Evolutionary conservation across 2,113 vertebrate genomes (phyloP).

Genomic region (Sinocyclocheilus grahami): DNA sequence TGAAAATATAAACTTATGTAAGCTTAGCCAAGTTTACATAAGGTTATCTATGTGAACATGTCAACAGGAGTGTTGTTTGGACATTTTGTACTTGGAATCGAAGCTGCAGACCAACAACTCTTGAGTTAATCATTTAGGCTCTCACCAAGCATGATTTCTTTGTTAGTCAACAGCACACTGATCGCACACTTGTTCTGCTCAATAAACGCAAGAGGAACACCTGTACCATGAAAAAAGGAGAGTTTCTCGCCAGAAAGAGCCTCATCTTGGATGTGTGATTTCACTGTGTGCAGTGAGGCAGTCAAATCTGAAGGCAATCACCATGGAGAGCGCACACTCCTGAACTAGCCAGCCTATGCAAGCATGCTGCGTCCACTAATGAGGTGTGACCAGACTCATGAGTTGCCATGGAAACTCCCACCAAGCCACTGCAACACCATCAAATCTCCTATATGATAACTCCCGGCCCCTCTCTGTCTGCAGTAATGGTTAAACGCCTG

Average conservation of each 20-base stretch:
- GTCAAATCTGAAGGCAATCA: slow-evolving; percentile 77
- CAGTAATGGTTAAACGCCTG: slow-evolving; percentile 28
- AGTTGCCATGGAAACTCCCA: slow-evolving; percentile 72
- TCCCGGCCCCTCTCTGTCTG: background rate
- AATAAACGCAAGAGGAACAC: slow-evolving; percentile 20
- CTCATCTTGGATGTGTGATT: slow-evolving; percentile 63
- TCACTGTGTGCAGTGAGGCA: slow-evolving; percentile 72
- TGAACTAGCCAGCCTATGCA: slow-evolving; percentile 73
- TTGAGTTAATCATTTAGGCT: slow-evolving; percentile 5
- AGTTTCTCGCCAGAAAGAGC: slow-evolving; percentile 19
- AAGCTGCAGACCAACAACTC: background rate
- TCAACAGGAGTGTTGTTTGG: background rate
- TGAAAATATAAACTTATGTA: background rate
- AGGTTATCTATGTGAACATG: background rate
- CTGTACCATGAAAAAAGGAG: slow-evolving; percentile 34
- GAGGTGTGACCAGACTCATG: slow-evolving; percentile 74
- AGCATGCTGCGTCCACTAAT: slow-evolving; percentile 72
- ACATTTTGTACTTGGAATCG: background rate
- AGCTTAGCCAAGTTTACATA: background rate
- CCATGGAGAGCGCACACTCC: slow-evolving; percentile 75
- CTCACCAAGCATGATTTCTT: slow-evolving; percentile 22
- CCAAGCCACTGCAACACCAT: slow-evolving; percentile 59
- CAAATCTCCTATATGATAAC: slow-evolving; percentile 50
- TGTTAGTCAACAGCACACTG: slow-evolving; percentile 12
- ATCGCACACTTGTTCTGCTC: slow-evolving; percentile 33